phyloP scores from a whole-genome alignment of 2,888 invertebrate genomes.

The Caenorhabditis uteleia region DNA sequence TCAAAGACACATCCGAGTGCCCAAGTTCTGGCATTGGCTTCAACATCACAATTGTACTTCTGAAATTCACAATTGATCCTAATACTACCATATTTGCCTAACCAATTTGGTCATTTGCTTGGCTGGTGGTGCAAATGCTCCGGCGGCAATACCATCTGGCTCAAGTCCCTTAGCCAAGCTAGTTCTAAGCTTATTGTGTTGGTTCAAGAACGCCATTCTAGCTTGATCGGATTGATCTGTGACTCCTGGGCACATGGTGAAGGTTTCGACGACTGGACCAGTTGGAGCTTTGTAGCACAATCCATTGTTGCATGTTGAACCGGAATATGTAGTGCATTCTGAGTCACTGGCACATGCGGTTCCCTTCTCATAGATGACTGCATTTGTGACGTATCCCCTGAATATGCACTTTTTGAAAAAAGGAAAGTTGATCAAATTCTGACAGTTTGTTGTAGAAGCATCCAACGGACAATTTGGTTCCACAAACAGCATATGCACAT shows the following conservation, averaged over 20 bases:
- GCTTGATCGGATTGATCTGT: constrained; percentile 27
- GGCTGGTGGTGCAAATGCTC: constrained; percentile 27
- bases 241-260: constrained; percentile 27
- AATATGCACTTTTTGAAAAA: constrained; percentile 33
- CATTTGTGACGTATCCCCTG: constrained; percentile 39
- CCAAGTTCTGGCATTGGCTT: too few species aligned
- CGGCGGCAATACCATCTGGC: constrained; percentile 30
- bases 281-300: constrained; percentile 28
- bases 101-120: constrained; percentile 35
- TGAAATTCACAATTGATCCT: constrained; percentile 1
- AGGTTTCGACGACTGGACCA: constrained; percentile 22
- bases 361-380: constrained; percentile 41
- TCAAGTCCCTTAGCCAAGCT: constrained; percentile 36
- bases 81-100: not conserved
- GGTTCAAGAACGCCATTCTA: constrained; percentile 19
- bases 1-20: too few species aligned
- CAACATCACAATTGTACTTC: constrained; percentile 34
- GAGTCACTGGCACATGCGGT: constrained; percentile 25
- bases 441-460: too few species aligned
- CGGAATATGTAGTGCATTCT: constrained; percentile 30
- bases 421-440: too few species aligned
- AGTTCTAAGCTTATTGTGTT: constrained; percentile 24
- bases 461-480: too few species aligned
- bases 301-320: constrained; percentile 32
- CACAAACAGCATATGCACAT: too few species aligned